These are phyloP conservation scores for Pseudoatta argentina DNA, from an alignment of 1,140 invertebrate genomes.

Conservation along the genomic window DNA sequence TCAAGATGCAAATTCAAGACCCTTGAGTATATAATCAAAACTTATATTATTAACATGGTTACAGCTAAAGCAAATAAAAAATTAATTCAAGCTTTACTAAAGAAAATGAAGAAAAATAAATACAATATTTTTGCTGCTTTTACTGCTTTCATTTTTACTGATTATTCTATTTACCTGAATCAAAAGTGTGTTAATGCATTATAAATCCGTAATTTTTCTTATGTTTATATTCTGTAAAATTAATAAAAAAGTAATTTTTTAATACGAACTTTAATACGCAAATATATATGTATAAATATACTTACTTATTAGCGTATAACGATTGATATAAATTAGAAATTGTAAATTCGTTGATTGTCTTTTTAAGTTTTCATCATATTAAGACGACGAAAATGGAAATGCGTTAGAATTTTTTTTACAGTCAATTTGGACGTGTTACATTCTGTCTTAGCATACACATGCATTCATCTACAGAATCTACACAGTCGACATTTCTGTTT, in stretches of 20 bases:
- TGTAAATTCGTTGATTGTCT: neutral
- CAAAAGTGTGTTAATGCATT: neutral
- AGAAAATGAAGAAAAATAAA: neutral
- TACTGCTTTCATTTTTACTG: neutral
- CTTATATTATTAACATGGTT: neutral
- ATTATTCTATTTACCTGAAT: slow-evolving; percentile 1
- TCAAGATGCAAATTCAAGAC: neutral
- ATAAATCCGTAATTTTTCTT: neutral
- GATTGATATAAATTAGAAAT: neutral
- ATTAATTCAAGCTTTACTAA: neutral
- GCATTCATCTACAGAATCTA: neutral
- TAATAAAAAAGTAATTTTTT: neutral
- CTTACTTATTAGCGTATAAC: neutral
- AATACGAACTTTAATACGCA: neutral
- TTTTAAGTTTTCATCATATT: neutral
- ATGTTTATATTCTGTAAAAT: neutral
- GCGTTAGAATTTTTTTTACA: slow-evolving; percentile 6
- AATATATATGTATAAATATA: neutral
- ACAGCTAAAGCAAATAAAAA: neutral
- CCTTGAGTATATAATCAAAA: neutral
- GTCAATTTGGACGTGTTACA: slow-evolving; percentile 39
- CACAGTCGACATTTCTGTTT: slow-evolving; percentile 36
- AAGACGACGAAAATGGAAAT: neutral
- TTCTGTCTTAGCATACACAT: neutral
- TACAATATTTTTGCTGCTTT: neutral